Base-by-base conservation (phyloP, 2,888 invertebrate species). In the Phasia obesa region DNA sequence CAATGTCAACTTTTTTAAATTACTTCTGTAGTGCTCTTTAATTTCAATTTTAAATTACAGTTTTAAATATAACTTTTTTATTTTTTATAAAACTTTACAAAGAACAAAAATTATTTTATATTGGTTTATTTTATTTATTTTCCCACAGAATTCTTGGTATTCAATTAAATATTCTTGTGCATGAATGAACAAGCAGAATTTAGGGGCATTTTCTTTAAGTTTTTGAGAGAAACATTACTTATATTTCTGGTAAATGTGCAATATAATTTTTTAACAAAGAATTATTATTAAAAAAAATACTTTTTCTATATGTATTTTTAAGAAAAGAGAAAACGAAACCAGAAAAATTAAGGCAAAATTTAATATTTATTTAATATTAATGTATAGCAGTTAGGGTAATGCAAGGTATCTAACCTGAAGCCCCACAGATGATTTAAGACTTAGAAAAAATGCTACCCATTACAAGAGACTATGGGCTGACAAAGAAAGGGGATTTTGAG, bases 111-210 rank as follows among this genome's bases (percentile, higher is more conserved):
- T 27, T 27, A 27, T n/a, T 44, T 42, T 55, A 13, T 62, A 57
- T 31, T 42, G 42, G 55, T 55, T 57, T 35, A 23, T 38, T 49
- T 47, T 4, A 19, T 15, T 31, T 15, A 27, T 49, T 49, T 4
- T 15, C n/a, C n/a, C n/a, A 15, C 17, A 47, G 19, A 9, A 59
- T 59, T 75, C 25, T 31, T 59, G n/a, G 75, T 42, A 21, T 67
- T n/a, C 67, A 75, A 75, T 75, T 75, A 17, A 49, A 75, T 67
- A 65, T 67, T 49, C 47, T 31, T 59, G 59, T 38, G 59, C 75
- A 75, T 75, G 75, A 67, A 64, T 75, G 59, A 75, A 35, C 59
- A 75, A 42, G 42, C 31, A 67, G 25, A 75, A 75, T 67, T 75
- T 59, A 21, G 25, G 11, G 21, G 49, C 27, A 35, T 49, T 35